Conservation (phyloP, 1,140 invertebrate species). For the Lycorma delicatula region DNA sequence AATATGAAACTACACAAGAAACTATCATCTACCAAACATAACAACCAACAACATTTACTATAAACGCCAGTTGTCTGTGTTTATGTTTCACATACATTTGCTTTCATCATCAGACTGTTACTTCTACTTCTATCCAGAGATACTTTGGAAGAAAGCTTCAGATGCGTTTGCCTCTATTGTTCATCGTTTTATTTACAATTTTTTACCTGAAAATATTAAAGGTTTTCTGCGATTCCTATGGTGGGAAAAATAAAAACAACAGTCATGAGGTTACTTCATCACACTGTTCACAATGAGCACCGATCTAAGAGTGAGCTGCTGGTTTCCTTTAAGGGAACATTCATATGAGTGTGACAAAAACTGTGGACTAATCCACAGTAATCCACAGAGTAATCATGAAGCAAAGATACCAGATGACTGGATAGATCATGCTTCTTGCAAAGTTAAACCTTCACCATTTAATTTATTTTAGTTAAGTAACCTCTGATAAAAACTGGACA, state of each 20-base stretch:
- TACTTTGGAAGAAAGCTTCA: not conserved
- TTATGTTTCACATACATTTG: constrained; percentile 15
- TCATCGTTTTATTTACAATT: constrained; percentile 8
- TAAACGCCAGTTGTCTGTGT: constrained; percentile 12
- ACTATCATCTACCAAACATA: constrained; percentile 20
- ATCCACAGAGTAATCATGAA: not conserved
- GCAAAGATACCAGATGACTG: constrained; percentile 9
- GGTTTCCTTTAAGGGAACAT: constrained; percentile 11
- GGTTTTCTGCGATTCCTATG: constrained; percentile 13
- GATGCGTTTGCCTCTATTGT: constrained; percentile 8
- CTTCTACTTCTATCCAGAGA: constrained; percentile 15
- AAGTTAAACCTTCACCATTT: constrained; percentile 13
- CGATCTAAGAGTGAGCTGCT: not conserved
- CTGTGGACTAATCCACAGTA: constrained; percentile 6
- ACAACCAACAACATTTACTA: constrained; percentile 20
- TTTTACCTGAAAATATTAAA: constrained; percentile 2
- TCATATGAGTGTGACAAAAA: constrained; percentile 17
- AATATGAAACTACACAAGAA: constrained; percentile 18
- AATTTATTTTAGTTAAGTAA: constrained; percentile 3
- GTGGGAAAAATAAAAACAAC: constrained; percentile 13
- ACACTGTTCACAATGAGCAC: constrained; percentile 8
- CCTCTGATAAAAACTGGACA: not conserved
- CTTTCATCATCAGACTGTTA: not conserved
- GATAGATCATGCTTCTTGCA: not conserved
- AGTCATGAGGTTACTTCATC: constrained; percentile 8